Percentiles rank a stretch among this genome's conserved stretches.
phyloP scores from a whole-genome alignment of 2,888 invertebrate genomes.

The Isotomurus palustris region DNA sequence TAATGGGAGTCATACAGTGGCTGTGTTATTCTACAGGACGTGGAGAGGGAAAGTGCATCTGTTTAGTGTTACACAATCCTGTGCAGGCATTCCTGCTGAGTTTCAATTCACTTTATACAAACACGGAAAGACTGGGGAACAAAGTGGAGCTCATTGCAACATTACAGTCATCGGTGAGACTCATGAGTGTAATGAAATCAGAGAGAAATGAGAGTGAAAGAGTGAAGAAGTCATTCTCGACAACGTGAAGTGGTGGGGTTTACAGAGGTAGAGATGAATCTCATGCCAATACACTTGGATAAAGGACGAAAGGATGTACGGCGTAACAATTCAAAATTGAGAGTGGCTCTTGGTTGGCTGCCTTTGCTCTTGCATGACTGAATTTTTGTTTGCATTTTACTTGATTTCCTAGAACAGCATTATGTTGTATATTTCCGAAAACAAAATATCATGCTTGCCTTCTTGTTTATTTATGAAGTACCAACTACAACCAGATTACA shows the following conservation, averaged over 20 bases:
- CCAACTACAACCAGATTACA: conserved; percentile 2
- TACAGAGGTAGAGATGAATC: not conserved
- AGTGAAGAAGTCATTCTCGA: too few species aligned
- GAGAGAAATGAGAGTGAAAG: too few species aligned
- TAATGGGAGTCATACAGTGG: too few species aligned
- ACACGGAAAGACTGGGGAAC: too few species aligned
- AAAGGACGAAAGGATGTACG: not conserved
- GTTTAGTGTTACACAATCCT: too few species aligned
- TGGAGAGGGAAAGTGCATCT: too few species aligned
- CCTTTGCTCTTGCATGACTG: conserved; percentile 10
- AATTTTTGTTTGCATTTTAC: conserved; percentile 12
- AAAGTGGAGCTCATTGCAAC: too few species aligned
- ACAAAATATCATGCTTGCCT: not conserved
- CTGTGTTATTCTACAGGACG: too few species aligned
- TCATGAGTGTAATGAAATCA: too few species aligned
- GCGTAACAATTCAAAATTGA: not conserved
- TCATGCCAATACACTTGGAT: not conserved
- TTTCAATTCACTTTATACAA: too few species aligned
- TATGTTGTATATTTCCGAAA: conserved; percentile 3
- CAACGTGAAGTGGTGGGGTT: not conserved
- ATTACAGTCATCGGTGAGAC: too few species aligned
- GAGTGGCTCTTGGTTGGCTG: not conserved
- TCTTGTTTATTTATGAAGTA: conserved; percentile 7
- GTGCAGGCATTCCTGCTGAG: too few species aligned
- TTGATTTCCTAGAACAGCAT: conserved; percentile 9